Conservation (phyloP, 2,888 invertebrate species). For the Heteropelma amictum region DNA sequence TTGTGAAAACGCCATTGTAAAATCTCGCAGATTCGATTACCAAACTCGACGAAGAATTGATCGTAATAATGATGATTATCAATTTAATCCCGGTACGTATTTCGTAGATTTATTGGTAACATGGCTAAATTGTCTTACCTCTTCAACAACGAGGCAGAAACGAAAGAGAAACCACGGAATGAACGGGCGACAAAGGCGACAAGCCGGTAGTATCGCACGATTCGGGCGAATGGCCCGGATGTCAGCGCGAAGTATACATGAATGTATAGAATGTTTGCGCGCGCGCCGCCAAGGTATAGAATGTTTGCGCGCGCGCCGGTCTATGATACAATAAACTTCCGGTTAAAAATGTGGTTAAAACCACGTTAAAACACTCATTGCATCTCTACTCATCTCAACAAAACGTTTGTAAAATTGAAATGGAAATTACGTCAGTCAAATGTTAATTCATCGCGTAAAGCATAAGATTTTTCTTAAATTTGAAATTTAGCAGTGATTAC, state of each 20-base stretch:
- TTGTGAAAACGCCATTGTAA: conserved; percentile 20
- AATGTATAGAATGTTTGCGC: conserved; percentile 28
- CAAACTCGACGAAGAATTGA: not conserved
- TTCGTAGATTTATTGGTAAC: not conserved
- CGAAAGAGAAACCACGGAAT: conserved; percentile 60
- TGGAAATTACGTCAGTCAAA: no score
- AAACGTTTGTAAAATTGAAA: no score
- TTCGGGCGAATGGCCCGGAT: conserved; percentile 43
- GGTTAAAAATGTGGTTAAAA: no score
- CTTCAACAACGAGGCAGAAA: conserved; percentile 61
- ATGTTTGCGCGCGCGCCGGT: no score
- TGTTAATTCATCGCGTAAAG: no score
- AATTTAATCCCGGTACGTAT: conserved; percentile 1
- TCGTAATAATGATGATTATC: no score
- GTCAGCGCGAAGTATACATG: conserved; percentile 33
- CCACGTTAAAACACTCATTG: no score
- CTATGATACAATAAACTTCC: no score
- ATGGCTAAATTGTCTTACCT: conserved; percentile 56
- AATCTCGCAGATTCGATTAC: not conserved
- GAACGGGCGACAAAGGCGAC: conserved; percentile 60
- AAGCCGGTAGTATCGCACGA: conserved; percentile 63
- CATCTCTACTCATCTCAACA: no score
- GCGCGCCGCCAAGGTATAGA: not conserved
- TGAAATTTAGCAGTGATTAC: no score
- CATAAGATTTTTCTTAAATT: no score